Base-by-base conservation (phyloP, 2,888 invertebrate genomes). In the Tetheella fluctuosa region DNA sequence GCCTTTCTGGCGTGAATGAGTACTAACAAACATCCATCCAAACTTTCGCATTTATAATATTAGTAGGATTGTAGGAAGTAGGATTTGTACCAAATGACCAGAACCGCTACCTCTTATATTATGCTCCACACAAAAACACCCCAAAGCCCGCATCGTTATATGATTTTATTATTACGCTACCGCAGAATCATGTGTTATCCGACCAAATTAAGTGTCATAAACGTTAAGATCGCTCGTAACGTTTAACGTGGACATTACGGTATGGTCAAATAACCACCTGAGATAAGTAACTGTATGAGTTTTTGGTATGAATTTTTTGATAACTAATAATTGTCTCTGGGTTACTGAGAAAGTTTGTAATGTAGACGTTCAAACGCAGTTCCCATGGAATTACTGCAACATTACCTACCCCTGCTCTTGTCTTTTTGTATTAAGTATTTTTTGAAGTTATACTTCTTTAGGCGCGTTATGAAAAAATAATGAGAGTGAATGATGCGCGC, bases 121-220 rank as follows among this genome's bases (percentile, higher is more conserved):
- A 64, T 70, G 62, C 13, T 66, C 79, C 77, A 68, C 59, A 30
- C 57, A 8, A 59, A 65, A 68, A 80, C 77, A 71, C 81, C 81
- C 81, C 73, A 83, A 85, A 86, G 85, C 86, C 71, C 80, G 77
- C 80, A 80, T 86, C 84, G 81, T 83, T 84, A 78, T 79, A 79
- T 71, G 85, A 81, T 81, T 81, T 84, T 85, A 88, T 87, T 84
- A 85, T 81, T 73, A 81, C 79, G 86, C 88, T 89, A 86, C 89
- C 83, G 82, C 81, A 77, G 78, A 78, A 76, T 76, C 76, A 69
- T 71, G 77, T 81, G 79, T 82, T 84, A 84, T 78, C 77, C 83
- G 77, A 76, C 81, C 84, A 88, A 90, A 91, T 92, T 92, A 91
- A 86, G 86, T 86, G 88, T 87, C 89, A 86, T 92, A 91, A 92